Percentiles rank a stretch among this genome's conserved stretches.
These are phyloP conservation scores for Limnephilus auricula DNA, from an alignment of 2,888 invertebrate species.

Conservation along the genomic window DNA sequence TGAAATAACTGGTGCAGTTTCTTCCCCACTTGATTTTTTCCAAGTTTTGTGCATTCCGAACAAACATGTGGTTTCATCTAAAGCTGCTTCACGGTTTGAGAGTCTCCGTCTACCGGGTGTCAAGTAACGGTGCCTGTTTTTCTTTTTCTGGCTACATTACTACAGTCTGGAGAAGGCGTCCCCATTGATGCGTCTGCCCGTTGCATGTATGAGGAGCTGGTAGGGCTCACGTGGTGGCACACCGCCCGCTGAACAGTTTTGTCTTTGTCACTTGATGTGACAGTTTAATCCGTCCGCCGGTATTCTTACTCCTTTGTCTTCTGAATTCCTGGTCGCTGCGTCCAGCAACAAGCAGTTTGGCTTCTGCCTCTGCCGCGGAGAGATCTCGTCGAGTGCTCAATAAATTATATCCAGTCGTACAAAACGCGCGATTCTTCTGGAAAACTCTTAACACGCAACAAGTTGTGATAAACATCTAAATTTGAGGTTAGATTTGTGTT, in stretches of 20 bases:
- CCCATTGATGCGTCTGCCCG: slow-evolving; percentile 58
- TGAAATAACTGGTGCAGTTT: background rate
- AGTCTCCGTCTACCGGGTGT: slow-evolving; percentile 36
- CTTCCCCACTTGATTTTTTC: background rate
- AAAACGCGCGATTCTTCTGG: background rate
- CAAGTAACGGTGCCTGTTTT: slow-evolving; percentile 30
- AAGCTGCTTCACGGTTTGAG: slow-evolving; percentile 7
- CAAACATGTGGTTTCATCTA: background rate
- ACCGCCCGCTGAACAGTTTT: slow-evolving; percentile 32
- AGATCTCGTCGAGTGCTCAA: background rate
- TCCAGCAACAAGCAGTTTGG: slow-evolving; percentile 28
- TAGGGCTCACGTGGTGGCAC: slow-evolving; percentile 33
- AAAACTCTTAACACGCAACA: background rate
- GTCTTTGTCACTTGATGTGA: slow-evolving; percentile 53
- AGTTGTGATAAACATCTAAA: background rate
- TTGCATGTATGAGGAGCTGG: slow-evolving; percentile 13
- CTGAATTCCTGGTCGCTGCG: background rate
- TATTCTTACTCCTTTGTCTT: slow-evolving; percentile 32
- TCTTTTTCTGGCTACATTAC: slow-evolving; percentile 45
- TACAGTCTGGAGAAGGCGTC: slow-evolving; percentile 58
- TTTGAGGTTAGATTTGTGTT: slow-evolving; percentile 2
- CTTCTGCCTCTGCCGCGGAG: background rate
- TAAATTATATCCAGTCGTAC: background rate
- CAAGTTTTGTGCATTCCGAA: background rate
- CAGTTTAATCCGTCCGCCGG: slow-evolving; percentile 26